Base-by-base conservation (phyloP, 1,140 invertebrate genomes). In the Nasonia giraulti region DNA sequence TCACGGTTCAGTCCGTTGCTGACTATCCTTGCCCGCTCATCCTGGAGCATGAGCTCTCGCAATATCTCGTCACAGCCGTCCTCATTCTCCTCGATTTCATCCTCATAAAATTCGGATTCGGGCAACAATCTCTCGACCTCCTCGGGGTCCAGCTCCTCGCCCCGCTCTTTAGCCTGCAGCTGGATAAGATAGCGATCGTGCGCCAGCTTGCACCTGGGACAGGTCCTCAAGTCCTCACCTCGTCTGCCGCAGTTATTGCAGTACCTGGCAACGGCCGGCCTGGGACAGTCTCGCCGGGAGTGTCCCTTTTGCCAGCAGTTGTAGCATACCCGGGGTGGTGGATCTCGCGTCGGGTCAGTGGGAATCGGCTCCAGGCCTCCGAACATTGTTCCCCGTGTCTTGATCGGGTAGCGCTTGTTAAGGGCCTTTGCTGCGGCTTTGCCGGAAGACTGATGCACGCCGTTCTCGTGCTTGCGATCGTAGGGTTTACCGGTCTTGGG, bases 271-370 rank as follows among this genome's bases (percentile, higher is more conserved):
- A 62, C 17, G 0, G 2, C 1, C 0, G 85, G 80, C 8, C 33
- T 4, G 4, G 75, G 23, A 44, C 85, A 86, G 0, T 79, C 12
- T 31, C 33, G 23, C 8, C 37, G 23, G 7, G 71, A 14, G 27
- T 85, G 84, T 12, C 78, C 85, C 0, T 4, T 14, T 12, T 80
- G 74, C 76, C 85, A 86, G 37, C 75, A 86, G 27, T 84, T 86
- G 33, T 68, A 86, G n/a, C 82, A 83, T 1, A 37, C 47, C 3
- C 66, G 14, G 2, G 78, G 68, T 8, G 85, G 82, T 14, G 85
- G 82, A 73, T 86, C 85, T 2, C 55, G 8, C 1, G 10, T 27
- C 2, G 66, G 40, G 73, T 86, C 55, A 2, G 71, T 83, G 0
- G 78, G 69, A 5, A 86, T 81, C 10, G 66, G 40, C 8, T 76